Base-by-base conservation (phyloP, 2,888 invertebrate genomes). In the Pristionchus japonicus region DNA sequence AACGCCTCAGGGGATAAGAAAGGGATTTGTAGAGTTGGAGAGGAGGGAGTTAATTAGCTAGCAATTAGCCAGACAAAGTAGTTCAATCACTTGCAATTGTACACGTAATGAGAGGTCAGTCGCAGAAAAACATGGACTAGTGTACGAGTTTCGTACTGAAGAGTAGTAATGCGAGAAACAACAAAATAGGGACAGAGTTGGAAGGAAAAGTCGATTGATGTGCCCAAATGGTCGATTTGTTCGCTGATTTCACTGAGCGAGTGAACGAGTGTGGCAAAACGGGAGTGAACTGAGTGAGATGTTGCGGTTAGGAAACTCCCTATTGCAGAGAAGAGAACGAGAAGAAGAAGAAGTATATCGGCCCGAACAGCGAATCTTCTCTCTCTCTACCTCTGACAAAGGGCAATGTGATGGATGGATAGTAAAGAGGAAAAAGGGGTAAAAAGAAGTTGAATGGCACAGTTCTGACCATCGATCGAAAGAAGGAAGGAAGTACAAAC, bases 331-430 rank as follows among this genome's bases (percentile, higher is more conserved):
- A 27, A 47, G 34, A 17, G 77, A 77, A 27, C 6, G 43, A 77
- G 37, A 74, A 20, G 20, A 43, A 34, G 67, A 67, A 34, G 70
- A 70, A 20, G 57, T 57, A 57, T 57, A 23, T 57, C n/a, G n/a
- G n/a, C n/a, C n/a, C 70, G 70, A 70, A 70, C 70, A 70, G 70
- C 15, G 70, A 70, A n/a, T n/a, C n/a, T n/a, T n/a, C n/a, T n/a
- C n/a, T n/a, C n/a, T n/a, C n/a, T n/a, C n/a, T n/a, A n/a, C n/a
- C n/a, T n/a, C 17, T 67, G 64, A 70, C 37, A 70, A 70, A 70
- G 70, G 70, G 70, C 70, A 70, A 20, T 70, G 70, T 37, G 70
- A 37, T 37, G 20, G 64, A 31, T 15, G 64, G 64, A 64, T 27
- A 70, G 7, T 37, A 70, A 70, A 70, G n/a, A 20, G 70, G 70